Percentiles rank a stretch among this genome's conserved stretches.
Evolutionary conservation across 2,797 vertebrate species (phyloP).

Genomic region (Serranus cabrilla): DNA sequence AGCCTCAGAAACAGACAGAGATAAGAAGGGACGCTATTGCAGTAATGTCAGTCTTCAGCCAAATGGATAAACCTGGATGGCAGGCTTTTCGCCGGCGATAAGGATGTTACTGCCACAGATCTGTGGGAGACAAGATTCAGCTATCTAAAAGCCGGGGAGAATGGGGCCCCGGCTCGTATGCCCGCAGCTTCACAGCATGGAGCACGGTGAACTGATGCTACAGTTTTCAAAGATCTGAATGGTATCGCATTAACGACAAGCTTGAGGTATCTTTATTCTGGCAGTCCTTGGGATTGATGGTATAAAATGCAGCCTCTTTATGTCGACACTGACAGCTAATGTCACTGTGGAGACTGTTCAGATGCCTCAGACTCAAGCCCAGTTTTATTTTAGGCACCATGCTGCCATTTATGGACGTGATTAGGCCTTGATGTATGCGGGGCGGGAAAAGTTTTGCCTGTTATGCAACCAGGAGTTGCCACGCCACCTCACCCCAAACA

Average conservation of each 20-base stretch:
- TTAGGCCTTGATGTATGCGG: constrained; percentile 51
- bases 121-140: constrained; percentile 71
- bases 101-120: constrained; percentile 72
- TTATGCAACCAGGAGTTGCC: constrained; percentile 42
- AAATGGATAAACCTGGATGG: constrained; percentile 77
- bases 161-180: constrained; percentile 26
- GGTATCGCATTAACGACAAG: constrained; percentile 17
- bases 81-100: constrained; percentile 70
- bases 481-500: constrained; percentile 24
- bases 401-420: constrained; percentile 38
- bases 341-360: constrained; percentile 31
- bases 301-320: constrained; percentile 25
- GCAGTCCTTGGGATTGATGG: constrained; percentile 41
- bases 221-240: constrained; percentile 45
- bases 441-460: constrained; percentile 32
- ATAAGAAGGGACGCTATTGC: constrained; percentile 66
- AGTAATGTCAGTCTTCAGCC: constrained; percentile 77
- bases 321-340: constrained; percentile 43
- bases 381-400: constrained; percentile 18
- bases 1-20: constrained; percentile 62
- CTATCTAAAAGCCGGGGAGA: constrained; percentile 69
- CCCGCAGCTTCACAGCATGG: constrained; percentile 29
- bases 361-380: constrained; percentile 10
- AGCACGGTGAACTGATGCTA: constrained; percentile 34
- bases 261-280: constrained; percentile 39